These are phyloP conservation scores for Syrmaticus mikado DNA, from an alignment of 2,113 vertebrate species.

Conservation along the genomic window DNA sequence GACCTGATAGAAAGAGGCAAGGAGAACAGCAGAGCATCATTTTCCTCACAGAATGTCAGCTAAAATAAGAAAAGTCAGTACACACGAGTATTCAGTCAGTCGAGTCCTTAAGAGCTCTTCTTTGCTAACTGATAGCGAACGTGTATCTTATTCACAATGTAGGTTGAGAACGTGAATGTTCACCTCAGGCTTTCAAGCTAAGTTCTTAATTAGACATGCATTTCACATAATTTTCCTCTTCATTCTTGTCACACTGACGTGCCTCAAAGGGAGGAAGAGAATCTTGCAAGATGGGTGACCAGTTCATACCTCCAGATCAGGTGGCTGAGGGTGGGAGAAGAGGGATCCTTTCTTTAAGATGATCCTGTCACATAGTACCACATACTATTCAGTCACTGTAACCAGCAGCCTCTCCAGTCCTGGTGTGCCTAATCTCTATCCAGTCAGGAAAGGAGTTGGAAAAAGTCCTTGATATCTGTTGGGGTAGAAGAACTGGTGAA, in stretches of 20 bases:
- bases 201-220: background rate
- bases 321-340: background rate
- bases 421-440: background rate
- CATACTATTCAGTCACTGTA: background rate
- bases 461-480: background rate
- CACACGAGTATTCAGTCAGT: background rate
- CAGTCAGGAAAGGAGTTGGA: background rate
- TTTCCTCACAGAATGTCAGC: background rate
- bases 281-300: background rate
- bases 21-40: background rate
- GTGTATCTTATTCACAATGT: background rate
- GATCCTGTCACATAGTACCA: background rate
- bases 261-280: background rate
- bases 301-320: background rate
- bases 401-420: background rate
- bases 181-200: background rate
- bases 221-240: background rate
- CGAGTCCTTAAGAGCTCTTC: background rate
- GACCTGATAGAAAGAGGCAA: background rate
- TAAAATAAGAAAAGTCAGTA: background rate
- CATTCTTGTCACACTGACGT: background rate
- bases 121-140: background rate
- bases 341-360: background rate
- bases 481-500: background rate
- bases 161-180: background rate